Evolutionary conservation across 2,888 invertebrate genomes (phyloP).

Genomic region (Hypercompe scribonia): DNA sequence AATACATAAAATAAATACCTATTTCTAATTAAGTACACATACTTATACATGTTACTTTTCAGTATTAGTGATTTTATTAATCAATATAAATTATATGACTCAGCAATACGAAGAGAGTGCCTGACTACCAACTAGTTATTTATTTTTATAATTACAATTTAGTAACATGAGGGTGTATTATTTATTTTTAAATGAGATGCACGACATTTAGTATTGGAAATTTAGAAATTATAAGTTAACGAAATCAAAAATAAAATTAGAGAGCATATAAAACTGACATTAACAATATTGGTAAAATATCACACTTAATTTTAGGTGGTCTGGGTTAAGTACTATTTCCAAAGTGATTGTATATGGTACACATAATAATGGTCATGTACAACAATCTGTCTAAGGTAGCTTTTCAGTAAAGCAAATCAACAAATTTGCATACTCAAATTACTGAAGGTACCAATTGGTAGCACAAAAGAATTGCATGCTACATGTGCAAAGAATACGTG

Average conservation of each 20-base stretch:
- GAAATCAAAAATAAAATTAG: constrained; percentile 61
- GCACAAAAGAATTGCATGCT: constrained; percentile 20
- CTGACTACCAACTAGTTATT: constrained; percentile 55
- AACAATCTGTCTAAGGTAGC: constrained; percentile 37
- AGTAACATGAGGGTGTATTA: constrained; percentile 49
- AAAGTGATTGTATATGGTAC: constrained; percentile 64
- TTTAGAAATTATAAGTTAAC: constrained; percentile 38
- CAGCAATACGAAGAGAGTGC: constrained; percentile 65
- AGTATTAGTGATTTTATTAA: constrained; percentile 53
- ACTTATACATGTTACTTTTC: constrained; percentile 60
- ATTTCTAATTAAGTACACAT: constrained; percentile 85
- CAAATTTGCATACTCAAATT: constrained; percentile 19
- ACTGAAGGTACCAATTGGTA: constrained; percentile 17
- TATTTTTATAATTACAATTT: constrained; percentile 48
- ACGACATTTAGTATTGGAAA: constrained; percentile 21
- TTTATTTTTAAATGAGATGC: constrained; percentile 49
- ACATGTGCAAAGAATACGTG: constrained; percentile 14
- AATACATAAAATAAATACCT: constrained; percentile 79
- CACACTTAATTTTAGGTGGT: constrained; percentile 81
- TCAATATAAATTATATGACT: constrained; percentile 76
- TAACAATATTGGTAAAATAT: constrained; percentile 74
- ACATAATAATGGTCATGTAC: constrained; percentile 73
- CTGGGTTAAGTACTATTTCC: constrained; percentile 79
- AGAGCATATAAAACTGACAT: constrained; percentile 73
- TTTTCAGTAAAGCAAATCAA: constrained; percentile 10